Evolutionary conservation across 2,113 vertebrate genomes (phyloP), one percentile per base, ranked within the genome.

Genomic region (Otis tarda): DNA sequence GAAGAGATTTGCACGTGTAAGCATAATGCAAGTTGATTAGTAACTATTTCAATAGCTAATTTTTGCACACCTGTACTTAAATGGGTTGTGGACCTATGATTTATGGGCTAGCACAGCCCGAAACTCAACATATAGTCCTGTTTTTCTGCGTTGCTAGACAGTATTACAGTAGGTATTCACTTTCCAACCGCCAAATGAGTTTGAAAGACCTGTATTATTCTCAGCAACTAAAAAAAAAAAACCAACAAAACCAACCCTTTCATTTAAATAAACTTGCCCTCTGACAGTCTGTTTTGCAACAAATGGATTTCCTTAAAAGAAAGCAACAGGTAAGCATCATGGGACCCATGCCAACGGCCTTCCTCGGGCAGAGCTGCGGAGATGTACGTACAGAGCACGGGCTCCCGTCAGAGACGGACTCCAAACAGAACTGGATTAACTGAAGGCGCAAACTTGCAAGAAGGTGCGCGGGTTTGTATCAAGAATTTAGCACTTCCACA

Each of bases 61-160:
- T 91, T 83, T 94, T 89, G 76, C 92, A 95, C 83, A 86, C 25
- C 83, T 94, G 89, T 89, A 92, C 60, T 89, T 47, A 85, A 82
- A 52, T 11, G n/a, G 65, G 86, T 41, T 68, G 83, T 78, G 65
- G 60, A 89, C 39, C 77, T 87, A 64, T 5, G 64, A 87, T 78
- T 81, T 71, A 63, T 33, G 69, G 88, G 85, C 83, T 77, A 70
- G 65, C 56, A 64, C 0, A 60, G 86, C 92, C 88, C 90, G 83
- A 28, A 87, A 87, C 73, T 82, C 60, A 87, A 91, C 64, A 81
- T 33, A 65, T 2, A 82, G 52, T 47, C 37, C 3, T 50, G 37
- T 23, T 68, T 83, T 69, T 67, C 69, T 80, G 60, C 75, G 68
- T 77, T 78, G 45, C 71, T 78, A 90, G 87, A 45, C 24, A 92